phyloP scores from a whole-genome alignment of 2,113 vertebrate genomes.

The Eolophus roseicapilla region DNA sequence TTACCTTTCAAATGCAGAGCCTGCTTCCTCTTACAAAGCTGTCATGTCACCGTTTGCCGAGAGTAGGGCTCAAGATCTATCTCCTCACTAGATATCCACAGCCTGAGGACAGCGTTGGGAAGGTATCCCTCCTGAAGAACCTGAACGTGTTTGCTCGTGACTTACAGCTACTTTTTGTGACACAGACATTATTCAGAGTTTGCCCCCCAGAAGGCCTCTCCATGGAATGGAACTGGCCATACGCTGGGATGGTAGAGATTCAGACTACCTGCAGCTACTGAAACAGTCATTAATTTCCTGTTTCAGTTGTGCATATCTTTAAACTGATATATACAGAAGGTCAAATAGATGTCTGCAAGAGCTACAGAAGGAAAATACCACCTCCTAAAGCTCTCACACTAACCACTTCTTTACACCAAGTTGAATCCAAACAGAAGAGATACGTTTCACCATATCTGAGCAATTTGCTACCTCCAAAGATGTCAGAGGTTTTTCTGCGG shows the following conservation, averaged over 20 bases:
- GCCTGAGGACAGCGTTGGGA: background rate
- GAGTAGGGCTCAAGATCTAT: background rate
- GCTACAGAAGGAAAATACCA: background rate
- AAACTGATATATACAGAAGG: background rate
- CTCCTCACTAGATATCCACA: background rate
- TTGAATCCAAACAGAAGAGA: background rate
- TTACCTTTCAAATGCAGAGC: background rate
- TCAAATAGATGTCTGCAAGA: background rate
- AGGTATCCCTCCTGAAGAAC: background rate
- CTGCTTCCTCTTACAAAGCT: background rate
- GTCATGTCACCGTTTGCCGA: background rate
- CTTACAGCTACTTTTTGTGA: background rate
- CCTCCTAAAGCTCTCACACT: background rate
- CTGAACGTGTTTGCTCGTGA: background rate
- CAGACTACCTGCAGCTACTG: background rate
- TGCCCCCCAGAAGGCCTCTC: background rate
- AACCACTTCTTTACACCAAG: background rate
- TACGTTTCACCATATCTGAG: background rate
- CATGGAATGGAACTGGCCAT: rapidly evolving
- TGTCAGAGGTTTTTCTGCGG: background rate
- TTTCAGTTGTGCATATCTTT: background rate
- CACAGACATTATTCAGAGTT: background rate
- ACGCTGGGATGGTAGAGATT: background rate
- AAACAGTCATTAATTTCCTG: background rate
- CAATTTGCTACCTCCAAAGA: background rate